These are phyloP conservation scores for Mormyrus iriodes DNA, from an alignment of 2,113 vertebrate species.

Conservation along the genomic window DNA sequence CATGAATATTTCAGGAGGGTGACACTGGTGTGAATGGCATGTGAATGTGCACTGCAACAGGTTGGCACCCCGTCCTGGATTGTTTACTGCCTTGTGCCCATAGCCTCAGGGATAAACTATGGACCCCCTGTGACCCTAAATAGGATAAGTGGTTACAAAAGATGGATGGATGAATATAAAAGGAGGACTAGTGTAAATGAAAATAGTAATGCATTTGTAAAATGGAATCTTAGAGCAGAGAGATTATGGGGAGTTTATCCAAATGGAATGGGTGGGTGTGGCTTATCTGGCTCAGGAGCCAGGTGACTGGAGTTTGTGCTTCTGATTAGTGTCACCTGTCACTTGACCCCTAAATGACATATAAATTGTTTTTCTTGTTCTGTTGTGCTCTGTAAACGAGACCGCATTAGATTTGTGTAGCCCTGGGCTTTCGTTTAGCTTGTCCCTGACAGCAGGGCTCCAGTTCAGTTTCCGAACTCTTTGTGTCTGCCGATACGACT, in stretches of 20 bases:
- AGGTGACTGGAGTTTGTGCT: neutral
- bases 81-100: neutral
- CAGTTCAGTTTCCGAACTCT: neutral
- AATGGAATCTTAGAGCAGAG: neutral
- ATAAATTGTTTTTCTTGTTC: neutral
- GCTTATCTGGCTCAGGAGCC: neutral
- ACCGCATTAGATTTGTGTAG: neutral
- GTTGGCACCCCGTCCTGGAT: neutral
- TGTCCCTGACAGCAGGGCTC: neutral
- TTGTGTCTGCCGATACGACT: neutral
- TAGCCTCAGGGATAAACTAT: neutral
- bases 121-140: neutral
- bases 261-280: neutral
- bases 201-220: neutral
- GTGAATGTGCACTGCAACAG: neutral
- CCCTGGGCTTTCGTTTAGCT: neutral
- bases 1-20: neutral
- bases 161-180: neutral
- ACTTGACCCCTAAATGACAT: neutral
- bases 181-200: neutral
- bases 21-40: neutral
- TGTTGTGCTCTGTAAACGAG: neutral
- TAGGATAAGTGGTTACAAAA: neutral
- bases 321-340: neutral
- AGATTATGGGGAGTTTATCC: neutral